Evolutionary conservation across 2,797 vertebrate genomes (phyloP).

Genomic region (Poeciliopsis paucimaculata): DNA sequence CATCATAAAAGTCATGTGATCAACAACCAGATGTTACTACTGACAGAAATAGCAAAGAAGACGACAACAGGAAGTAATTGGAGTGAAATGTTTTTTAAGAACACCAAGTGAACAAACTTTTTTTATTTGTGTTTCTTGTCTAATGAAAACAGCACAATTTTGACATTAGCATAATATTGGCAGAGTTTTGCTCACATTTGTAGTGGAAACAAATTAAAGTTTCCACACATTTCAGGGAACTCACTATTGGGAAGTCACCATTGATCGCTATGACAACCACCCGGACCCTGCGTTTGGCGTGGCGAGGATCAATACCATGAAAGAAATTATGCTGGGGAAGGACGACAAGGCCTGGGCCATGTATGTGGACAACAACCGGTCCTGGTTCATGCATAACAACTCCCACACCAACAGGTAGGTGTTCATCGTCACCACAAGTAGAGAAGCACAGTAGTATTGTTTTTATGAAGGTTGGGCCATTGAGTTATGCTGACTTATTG

Average conservation of each 20-base stretch:
- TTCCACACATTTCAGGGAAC: constrained; percentile 72
- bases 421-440: constrained; percentile 55
- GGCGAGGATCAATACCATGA: constrained; percentile 92
- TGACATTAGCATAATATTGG: no score
- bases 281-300: constrained; percentile 96
- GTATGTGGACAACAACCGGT: constrained; percentile 99
- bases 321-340: constrained; percentile 98
- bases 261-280: constrained; percentile 98
- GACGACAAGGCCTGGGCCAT: constrained; percentile 99
- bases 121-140: no score
- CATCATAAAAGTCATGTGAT: no score
- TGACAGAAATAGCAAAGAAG: no score
- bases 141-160: no score
- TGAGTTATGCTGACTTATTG: neutral
- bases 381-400: constrained; percentile 99
- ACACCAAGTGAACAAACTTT: no score
- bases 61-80: no score
- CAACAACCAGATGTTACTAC: no score
- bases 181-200: no score
- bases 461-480: neutral
- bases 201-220: neutral
- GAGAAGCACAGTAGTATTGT: neutral
- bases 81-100: no score
- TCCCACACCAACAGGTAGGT: constrained; percentile 98
- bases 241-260: constrained; percentile 95